phyloP scores from a whole-genome alignment of 2,888 invertebrate genomes.

The Agrochola lota region DNA sequence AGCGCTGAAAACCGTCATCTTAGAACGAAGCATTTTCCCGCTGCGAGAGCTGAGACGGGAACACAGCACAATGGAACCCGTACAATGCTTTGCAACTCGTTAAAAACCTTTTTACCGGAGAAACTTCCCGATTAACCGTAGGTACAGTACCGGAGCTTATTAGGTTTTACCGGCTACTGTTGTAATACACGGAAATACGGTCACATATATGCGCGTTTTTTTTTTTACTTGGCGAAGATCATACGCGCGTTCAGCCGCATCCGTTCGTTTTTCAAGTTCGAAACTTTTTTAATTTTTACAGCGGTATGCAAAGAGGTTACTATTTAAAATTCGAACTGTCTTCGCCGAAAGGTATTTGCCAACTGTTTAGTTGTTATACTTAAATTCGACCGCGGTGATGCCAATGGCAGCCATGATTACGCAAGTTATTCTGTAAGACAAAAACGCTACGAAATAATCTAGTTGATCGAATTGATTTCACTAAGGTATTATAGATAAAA shows the following conservation, averaged over 20 bases:
- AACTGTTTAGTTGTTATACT: slow-evolving; percentile 70
- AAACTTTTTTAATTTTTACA: slow-evolving; percentile 16
- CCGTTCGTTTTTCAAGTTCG: slow-evolving; percentile 40
- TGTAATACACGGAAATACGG: slow-evolving; percentile 61
- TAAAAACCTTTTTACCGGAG: slow-evolving; percentile 71
- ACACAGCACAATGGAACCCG: slow-evolving; percentile 72
- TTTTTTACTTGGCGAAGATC: slow-evolving; percentile 48
- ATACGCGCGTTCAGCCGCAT: slow-evolving; percentile 25
- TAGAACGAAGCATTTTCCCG: slow-evolving; percentile 74
- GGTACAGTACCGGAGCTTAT: slow-evolving; percentile 61
- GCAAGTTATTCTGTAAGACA: slow-evolving; percentile 70
- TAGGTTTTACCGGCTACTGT: slow-evolving; percentile 64
- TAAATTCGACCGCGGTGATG: slow-evolving; percentile 59
- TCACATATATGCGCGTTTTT: slow-evolving; percentile 56
- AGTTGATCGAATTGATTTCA: slow-evolving; percentile 76
- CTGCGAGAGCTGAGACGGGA: slow-evolving; percentile 46
- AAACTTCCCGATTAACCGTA: slow-evolving; percentile 64
- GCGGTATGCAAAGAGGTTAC: slow-evolving; percentile 25
- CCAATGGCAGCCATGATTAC: slow-evolving; percentile 71
- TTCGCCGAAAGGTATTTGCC: slow-evolving; percentile 62
- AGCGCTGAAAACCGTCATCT: slow-evolving; percentile 72
- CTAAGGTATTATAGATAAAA: slow-evolving; percentile 40
- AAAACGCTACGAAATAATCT: slow-evolving; percentile 70
- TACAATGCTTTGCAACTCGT: slow-evolving; percentile 78
- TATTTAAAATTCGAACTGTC: slow-evolving; percentile 50